Evolutionary conservation across 2,888 invertebrate genomes (phyloP).

Genomic region (Luperina nickerlii): DNA sequence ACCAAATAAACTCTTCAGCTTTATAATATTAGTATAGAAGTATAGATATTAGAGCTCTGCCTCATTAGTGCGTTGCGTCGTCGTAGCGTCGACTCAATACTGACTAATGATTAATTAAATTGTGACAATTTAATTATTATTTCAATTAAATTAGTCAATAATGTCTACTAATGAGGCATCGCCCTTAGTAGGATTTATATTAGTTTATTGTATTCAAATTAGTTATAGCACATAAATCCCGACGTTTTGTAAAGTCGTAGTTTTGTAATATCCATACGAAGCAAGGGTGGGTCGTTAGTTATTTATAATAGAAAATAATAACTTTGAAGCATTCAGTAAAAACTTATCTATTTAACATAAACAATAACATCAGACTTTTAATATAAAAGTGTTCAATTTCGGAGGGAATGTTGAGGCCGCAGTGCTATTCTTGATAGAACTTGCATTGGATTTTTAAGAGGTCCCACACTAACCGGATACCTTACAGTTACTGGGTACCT

Average conservation of each 20-base stretch:
- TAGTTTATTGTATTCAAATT: no score
- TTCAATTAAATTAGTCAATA: no score
- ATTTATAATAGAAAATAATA: not conserved
- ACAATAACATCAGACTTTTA: not conserved
- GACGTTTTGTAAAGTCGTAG: no score
- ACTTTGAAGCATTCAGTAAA: slow-evolving; percentile 2
- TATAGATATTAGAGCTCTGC: no score
- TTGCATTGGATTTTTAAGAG: not conserved
- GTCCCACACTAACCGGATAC: not conserved
- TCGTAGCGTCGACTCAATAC: no score
- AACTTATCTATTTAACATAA: slow-evolving; percentile 3
- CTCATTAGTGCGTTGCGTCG: no score
- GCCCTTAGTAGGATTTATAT: no score
- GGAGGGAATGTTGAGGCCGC: slow-evolving; percentile 4
- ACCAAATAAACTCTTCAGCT: no score
- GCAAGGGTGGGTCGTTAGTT: not conserved
- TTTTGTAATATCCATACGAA: not conserved
- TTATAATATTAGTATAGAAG: no score
- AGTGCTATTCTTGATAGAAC: not conserved
- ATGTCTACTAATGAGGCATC: no score
- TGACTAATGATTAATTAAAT: no score
- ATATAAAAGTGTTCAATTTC: slow-evolving; percentile 25
- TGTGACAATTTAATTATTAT: no score
- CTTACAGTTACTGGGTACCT: not conserved
- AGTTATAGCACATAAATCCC: not conserved